Conservation (phyloP, 2,888 invertebrate genomes). For the Gymnoscelis rufifasciata region DNA sequence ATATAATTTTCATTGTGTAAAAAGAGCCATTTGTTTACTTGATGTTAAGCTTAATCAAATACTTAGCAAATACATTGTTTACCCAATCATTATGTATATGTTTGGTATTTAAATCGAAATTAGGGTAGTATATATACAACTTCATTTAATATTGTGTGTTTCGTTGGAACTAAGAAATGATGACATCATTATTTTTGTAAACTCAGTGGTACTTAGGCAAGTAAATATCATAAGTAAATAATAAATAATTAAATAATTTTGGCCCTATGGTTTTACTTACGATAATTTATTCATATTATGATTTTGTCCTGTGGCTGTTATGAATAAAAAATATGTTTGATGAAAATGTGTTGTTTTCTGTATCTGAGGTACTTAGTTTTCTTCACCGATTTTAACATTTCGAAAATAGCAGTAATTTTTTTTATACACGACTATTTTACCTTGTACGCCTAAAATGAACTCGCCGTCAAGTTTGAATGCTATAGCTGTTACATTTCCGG, state of each 20-base stretch:
- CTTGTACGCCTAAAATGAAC: conserved; percentile 51
- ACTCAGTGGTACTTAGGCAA: not conserved
- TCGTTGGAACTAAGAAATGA: not conserved
- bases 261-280: not conserved
- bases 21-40: too few relatives aligned
- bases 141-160: not conserved
- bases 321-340: conserved; percentile 28
- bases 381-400: conserved; percentile 24
- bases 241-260: not conserved
- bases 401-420: conserved; percentile 47
- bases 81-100: too few relatives aligned
- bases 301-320: conserved; percentile 12
- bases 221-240: not conserved
- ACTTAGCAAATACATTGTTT: too few relatives aligned
- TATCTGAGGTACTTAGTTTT: conserved; percentile 11
- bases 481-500: conserved; percentile 54
- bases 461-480: conserved; percentile 55
- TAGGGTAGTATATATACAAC: not conserved
- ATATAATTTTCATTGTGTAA: not conserved
- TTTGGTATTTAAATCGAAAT: not conserved
- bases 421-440: conserved; percentile 54
- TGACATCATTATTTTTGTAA: not conserved
- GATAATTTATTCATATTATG: not conserved
- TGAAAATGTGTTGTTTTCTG: not conserved
- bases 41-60: too few relatives aligned